Conservation (phyloP, 30 jellyfish, hydroid and myxozoan species). For the Sanderia malayensis region DNA sequence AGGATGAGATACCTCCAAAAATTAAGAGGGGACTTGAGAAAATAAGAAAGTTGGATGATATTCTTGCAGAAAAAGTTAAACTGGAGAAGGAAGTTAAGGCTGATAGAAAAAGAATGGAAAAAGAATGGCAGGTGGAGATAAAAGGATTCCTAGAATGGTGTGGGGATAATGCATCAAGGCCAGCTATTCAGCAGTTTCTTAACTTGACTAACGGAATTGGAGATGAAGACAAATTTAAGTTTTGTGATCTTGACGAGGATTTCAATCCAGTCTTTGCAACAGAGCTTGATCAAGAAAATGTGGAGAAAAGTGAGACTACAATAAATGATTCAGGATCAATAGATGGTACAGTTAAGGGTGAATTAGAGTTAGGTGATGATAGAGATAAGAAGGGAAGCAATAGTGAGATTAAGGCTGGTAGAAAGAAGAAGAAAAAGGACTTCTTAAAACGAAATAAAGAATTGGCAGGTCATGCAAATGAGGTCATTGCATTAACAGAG, state of each 20-base stretch:
- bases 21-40: slow-evolving; percentile 54
- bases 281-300: slow-evolving; percentile 30
- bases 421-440: slow-evolving; percentile 34
- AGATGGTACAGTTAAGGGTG: not conserved
- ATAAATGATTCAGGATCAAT: not conserved
- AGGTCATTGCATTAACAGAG: slow-evolving; percentile 65
- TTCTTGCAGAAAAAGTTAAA: slow-evolving; percentile 59
- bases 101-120: slow-evolving; percentile 62
- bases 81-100: slow-evolving; percentile 66
- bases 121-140: slow-evolving; percentile 54
- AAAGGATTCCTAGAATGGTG: slow-evolving; percentile 60
- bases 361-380: not conserved
- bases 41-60: slow-evolving; percentile 53
- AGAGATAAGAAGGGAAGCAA: not conserved
- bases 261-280: slow-evolving; percentile 54
- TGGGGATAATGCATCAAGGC: slow-evolving; percentile 45
- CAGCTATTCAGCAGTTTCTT: slow-evolving; percentile 59
- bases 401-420: not conserved
- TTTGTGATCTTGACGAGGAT: slow-evolving; percentile 25
- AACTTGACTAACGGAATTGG: slow-evolving; percentile 41
- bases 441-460: slow-evolving; percentile 67
- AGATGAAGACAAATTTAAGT: not conserved
- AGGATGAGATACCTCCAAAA: slow-evolving; percentile 48
- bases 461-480: slow-evolving; percentile 78
- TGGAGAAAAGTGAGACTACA: no score